Base-by-base conservation (phyloP, 92 coral and sea anemone species). In the Parazoanthus atlanticus region DNA sequence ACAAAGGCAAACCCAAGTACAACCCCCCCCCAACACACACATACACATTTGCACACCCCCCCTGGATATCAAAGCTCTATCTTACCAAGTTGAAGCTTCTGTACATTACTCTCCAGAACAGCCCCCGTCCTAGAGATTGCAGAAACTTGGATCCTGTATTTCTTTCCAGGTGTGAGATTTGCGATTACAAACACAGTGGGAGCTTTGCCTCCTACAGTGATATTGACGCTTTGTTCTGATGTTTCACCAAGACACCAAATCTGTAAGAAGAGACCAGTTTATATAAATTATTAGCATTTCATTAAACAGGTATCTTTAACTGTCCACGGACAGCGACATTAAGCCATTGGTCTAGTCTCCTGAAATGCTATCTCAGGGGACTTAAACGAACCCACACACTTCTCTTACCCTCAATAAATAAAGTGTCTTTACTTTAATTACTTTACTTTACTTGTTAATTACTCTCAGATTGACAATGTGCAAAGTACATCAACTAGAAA, bases 131-230 rank as follows among this genome's bases (percentile, higher is more conserved):
- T 25, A 8, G 90, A 86, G 52, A 82, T 31, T 6, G 84, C 90
- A 32, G 65, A 38, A 77, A 91, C 81, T 70, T 75, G 67, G 64
- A 91, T 47, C 47, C 47, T 91, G 81, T 91, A 91, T 72, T 83
- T 88, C 61, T 9, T 86, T 23, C 93, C 93, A 30, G 93, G 88
- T 7, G 52, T 76, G 25, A 91, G 80, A 32, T 49, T 86, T 56
- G 80, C 86, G 52, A 91, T 67, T 16, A 76, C 70, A 54, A 80
- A 76, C 31, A 86, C 84, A 71, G 84, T n/a, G 29, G 76, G 81
- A 41, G 77, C 85, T 29, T 43, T 74, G 30, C 79, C 85, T 11
- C 67, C 70, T 6, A 89, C 34, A 66, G 89, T 87, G 46, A 73
- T 15, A 43, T 84, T 84, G 31, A 70, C 16, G 26, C 65, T 69